Evolutionary conservation across 2,888 invertebrate genomes (phyloP), one percentile per base, ranked within the genome.

Genomic region (Andrena trimmerana): DNA sequence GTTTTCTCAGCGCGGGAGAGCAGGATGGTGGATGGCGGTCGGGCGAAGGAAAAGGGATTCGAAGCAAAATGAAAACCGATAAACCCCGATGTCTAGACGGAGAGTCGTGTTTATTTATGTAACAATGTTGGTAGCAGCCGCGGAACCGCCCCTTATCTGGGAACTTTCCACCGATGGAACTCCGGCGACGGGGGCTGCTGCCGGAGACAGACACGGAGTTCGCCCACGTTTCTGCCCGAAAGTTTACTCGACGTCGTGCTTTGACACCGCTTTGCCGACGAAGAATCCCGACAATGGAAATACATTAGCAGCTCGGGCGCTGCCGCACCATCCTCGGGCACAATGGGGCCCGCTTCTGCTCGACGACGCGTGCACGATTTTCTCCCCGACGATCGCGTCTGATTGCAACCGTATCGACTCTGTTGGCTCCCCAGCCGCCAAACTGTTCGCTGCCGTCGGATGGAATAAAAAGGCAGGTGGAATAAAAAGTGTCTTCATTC

Each of bases 81-180:
- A 89, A 89, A 89, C 86, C 84, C 66, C 89, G 83, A 88, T 83
- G 88, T 89, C 89, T 88, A 89, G 89, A 89, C 85, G 81, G 57
- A 68, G 74, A 67, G 75, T 79, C 77, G 76, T 82, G 88, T 90
- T 90, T 89, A 86, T 89, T 88, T 87, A 86, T 83, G 86, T 84
- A 84, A 86, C 87, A 87, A 86, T 86, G 85, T 88, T 63, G 67
- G 65, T 74, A 52, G 69, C 66, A 59, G 62, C 59, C 74, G 73
- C 71, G 75, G 57, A 66, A 68, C 69, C 65, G 54, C 65, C 67
- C 24, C 79, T 73, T 86, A 86, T 86, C 83, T 67, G 76, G n/a
- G 71, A 87, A 85, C 85, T 85, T 87, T 86, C 66, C 78, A 72
- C 59, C 71, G 20, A 48, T 20, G 73, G 31, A 67, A 48, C 50